Percentiles rank a stretch among this genome's conserved stretches.
These are phyloP conservation scores for Agapornis canus DNA, from an alignment of 2,797 vertebrate genomes.

Conservation along the genomic window DNA sequence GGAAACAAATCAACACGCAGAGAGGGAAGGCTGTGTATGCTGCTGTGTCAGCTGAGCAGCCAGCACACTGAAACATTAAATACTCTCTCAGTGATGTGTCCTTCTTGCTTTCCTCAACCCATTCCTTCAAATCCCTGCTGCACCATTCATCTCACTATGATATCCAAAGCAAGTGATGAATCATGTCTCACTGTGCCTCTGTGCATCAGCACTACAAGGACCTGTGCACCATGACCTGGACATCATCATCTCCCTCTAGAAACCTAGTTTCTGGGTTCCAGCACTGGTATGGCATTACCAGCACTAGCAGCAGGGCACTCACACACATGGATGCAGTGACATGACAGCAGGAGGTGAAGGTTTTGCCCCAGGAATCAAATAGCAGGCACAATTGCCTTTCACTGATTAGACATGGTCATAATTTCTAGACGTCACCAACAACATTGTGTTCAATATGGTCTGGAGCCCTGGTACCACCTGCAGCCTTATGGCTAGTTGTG, in stretches of 20 bases:
- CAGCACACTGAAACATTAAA: background rate
- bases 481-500: background rate
- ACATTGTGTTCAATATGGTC: background rate
- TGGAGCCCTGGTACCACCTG: background rate
- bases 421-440: background rate
- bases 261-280: background rate
- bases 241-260: background rate
- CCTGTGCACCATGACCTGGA: background rate
- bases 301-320: background rate
- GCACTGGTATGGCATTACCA: background rate
- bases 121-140: background rate
- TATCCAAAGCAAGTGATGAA: background rate
- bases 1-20: background rate
- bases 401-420: background rate
- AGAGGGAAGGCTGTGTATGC: background rate
- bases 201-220: background rate
- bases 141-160: background rate
- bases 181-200: background rate
- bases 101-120: background rate
- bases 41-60: background rate
- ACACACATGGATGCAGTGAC: background rate
- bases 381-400: background rate
- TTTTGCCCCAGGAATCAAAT: background rate
- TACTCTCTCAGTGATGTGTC: fast-evolving
- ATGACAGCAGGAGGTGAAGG: background rate